phyloP scores from a whole-genome alignment of 2,797 vertebrate genomes.

The Sphaeramia orbicularis region DNA sequence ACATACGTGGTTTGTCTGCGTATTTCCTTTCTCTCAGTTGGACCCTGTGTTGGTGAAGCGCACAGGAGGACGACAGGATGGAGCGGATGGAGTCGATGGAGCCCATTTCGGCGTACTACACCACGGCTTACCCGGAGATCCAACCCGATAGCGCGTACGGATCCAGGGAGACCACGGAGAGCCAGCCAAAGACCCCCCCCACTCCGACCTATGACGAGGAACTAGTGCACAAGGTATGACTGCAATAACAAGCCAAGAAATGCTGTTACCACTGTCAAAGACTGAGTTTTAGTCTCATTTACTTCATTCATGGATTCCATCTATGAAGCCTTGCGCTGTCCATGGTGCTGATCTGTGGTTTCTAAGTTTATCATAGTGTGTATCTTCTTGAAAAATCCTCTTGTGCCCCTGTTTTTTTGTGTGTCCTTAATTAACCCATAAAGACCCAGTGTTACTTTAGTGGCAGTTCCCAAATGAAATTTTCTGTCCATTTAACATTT shows the following conservation, averaged over 20 bases:
- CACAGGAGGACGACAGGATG: constrained; percentile 54
- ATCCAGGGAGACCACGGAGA: constrained; percentile 66
- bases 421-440: too few relatives aligned
- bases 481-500: too few relatives aligned
- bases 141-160: constrained; percentile 72
- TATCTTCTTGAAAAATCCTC: neutral
- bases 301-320: too few relatives aligned
- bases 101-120: constrained; percentile 72
- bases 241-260: too few relatives aligned
- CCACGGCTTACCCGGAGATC: constrained; percentile 77
- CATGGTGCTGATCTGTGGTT: constrained; percentile 51
- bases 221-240: constrained; percentile 77
- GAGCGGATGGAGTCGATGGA: constrained; percentile 83
- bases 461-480: too few relatives aligned
- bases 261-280: neutral
- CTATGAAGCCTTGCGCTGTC: constrained; percentile 31
- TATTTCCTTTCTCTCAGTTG: neutral
- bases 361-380: constrained; percentile 9
- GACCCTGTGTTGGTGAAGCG: neutral
- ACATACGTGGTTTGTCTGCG: neutral
- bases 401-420: too few relatives aligned
- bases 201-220: constrained; percentile 74
- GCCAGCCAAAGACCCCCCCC: constrained; percentile 50
- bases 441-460: too few relatives aligned
- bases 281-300: too few relatives aligned